phyloP scores from a whole-genome alignment of 2,888 invertebrate genomes.

The Dendrolimus pini region DNA sequence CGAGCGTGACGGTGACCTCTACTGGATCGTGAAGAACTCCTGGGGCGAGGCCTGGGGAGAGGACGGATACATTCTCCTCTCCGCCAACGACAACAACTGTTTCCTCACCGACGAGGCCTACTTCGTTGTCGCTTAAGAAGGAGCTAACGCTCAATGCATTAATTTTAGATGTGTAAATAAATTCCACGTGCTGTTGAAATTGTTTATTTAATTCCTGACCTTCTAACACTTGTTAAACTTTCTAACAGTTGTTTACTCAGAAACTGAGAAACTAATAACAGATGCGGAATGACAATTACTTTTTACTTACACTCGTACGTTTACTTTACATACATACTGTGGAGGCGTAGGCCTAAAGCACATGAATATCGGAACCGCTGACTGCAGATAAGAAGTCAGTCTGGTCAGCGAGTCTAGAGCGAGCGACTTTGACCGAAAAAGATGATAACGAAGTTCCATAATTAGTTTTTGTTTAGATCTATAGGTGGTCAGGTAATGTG shows the following conservation, averaged over 20 bases:
- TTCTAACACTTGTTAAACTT: too few relatives aligned
- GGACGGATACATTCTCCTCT: conserved; percentile 93
- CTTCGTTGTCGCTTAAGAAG: conserved; percentile 80
- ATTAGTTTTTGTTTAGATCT: too few relatives aligned
- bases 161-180: conserved; percentile 14
- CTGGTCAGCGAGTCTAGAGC: too few relatives aligned
- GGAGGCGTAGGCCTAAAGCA: too few relatives aligned
- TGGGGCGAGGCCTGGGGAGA: conserved; percentile 97
- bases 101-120: conserved; percentile 91
- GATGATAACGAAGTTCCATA: too few relatives aligned
- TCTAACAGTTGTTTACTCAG: too few relatives aligned
- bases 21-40: conserved; percentile 96
- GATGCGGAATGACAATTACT: not conserved
- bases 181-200: conserved; percentile 23
- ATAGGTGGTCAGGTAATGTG: too few relatives aligned
- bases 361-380: too few relatives aligned
- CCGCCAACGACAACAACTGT: conserved; percentile 90
- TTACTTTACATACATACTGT: not conserved
- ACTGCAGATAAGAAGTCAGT: too few relatives aligned
- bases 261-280: too few relatives aligned
- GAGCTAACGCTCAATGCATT: not conserved
- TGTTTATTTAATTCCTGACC: conserved; percentile 4
- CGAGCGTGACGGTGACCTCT: conserved; percentile 84
- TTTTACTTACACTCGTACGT: not conserved
- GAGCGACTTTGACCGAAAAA: too few relatives aligned